Conservation (phyloP, 2,888 invertebrate genomes). For the Rotaria macrura region DNA sequence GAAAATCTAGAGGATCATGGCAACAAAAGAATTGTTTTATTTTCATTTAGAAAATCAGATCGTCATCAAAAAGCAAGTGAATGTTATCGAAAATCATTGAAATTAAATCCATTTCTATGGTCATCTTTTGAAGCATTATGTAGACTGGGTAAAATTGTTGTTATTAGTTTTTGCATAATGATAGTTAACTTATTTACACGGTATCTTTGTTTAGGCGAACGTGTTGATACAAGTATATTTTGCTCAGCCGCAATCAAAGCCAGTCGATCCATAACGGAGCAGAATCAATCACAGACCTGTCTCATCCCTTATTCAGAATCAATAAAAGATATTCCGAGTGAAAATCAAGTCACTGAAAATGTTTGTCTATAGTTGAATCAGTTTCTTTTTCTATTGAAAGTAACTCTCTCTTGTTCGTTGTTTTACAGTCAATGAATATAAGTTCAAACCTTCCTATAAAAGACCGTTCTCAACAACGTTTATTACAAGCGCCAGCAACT, state of each 20-base stretch:
- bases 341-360: slow-evolving; percentile 3
- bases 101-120: slow-evolving; percentile 88
- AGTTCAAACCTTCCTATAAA: neutral
- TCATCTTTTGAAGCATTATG: slow-evolving; percentile 77
- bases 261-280: neutral
- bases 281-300: neutral
- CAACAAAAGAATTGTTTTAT: too few species aligned
- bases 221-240: slow-evolving; percentile 19
- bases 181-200: neutral
- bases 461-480: neutral
- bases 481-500: neutral
- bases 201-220: neutral
- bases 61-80: slow-evolving; percentile 39
- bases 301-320: neutral
- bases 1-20: too few species aligned
- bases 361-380: neutral
- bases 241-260: slow-evolving; percentile 2
- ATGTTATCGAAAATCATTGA: slow-evolving; percentile 61
- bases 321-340: neutral
- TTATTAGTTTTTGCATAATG: neutral
- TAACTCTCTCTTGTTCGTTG: neutral
- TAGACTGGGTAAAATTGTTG: slow-evolving; percentile 54
- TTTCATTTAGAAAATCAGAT: slow-evolving; percentile 29
- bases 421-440: neutral
- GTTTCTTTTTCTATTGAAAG: neutral